These are phyloP conservation scores for Congeria kusceri DNA, from an alignment of 2,888 invertebrate species.

Conservation along the genomic window DNA sequence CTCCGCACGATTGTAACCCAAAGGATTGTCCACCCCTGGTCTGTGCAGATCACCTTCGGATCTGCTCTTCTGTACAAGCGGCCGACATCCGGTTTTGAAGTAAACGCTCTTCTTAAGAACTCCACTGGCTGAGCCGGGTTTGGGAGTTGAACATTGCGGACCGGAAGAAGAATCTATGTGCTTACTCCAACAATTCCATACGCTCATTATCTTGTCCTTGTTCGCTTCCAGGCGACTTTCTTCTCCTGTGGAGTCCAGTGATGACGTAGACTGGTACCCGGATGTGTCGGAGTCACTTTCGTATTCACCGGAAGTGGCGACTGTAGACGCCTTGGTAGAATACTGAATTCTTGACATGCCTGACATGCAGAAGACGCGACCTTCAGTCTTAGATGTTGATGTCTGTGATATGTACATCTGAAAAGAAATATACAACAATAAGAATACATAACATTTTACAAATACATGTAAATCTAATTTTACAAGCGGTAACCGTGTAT, in stretches of 20 bases:
- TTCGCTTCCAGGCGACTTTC: conserved; percentile 53
- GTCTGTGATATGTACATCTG: no score
- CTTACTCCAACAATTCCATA: conserved; percentile 53
- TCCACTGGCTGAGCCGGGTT: not conserved
- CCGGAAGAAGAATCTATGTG: conserved; percentile 9
- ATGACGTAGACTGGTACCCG: conserved; percentile 63
- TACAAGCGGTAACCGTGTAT: no score
- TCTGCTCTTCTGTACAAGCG: conserved; percentile 20
- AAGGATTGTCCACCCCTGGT: not conserved
- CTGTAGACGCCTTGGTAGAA: not conserved
- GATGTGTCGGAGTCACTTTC: conserved; percentile 51
- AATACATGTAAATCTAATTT: no score
- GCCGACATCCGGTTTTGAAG: conserved; percentile 25
- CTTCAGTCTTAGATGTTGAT: no score
- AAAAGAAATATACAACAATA: no score
- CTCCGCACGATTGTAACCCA: not conserved
- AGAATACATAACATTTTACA: no score
- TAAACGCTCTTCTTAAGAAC: conserved; percentile 4
- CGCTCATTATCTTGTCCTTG: conserved; percentile 53
- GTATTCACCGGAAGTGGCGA: conserved; percentile 6
- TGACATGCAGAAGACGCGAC: not conserved
- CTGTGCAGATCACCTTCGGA: not conserved
- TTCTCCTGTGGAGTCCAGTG: conserved; percentile 58
- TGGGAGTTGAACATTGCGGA: conserved; percentile 58
- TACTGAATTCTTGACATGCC: not conserved